Evolutionary conservation across 1,140 invertebrate genomes (phyloP).

Genomic region (Drosophila lowei): DNA sequence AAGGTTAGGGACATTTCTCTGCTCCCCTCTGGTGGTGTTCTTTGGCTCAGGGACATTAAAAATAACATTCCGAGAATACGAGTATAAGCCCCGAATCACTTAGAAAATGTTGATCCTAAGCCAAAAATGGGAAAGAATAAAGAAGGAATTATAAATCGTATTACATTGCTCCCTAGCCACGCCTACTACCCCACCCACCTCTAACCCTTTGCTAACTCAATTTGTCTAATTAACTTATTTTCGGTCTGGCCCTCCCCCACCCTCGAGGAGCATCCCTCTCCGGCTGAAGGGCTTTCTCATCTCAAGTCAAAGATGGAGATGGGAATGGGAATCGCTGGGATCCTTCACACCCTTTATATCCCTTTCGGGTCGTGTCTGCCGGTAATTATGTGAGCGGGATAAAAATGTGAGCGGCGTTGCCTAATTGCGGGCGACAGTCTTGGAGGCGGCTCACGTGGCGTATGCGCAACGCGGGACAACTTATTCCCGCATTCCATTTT

Average conservation of each 20-base stretch:
- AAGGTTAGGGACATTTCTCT: conserved; percentile 8
- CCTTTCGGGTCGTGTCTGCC: conserved; percentile 2
- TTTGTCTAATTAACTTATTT: conserved; percentile 49
- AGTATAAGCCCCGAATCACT: conserved; percentile 3
- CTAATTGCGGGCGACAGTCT: conserved; percentile 28
- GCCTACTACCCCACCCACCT: background rate
- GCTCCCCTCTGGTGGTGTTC: too few relatives aligned
- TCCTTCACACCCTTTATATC: background rate
- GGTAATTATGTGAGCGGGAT: conserved; percentile 37
- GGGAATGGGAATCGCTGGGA: conserved; percentile 1
- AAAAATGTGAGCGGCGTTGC: conserved; percentile 15
- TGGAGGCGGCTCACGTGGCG: conserved; percentile 14
- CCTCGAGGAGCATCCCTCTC: background rate
- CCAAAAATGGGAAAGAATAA: background rate
- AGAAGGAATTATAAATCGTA: background rate
- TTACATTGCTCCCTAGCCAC: background rate
- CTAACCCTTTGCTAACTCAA: conserved; percentile 2
- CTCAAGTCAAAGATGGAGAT: conserved; percentile 1
- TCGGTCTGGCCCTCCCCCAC: background rate
- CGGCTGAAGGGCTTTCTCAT: background rate
- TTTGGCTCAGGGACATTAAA: conserved; percentile 2
- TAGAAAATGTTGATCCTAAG: background rate
- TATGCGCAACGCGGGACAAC: conserved; percentile 16
- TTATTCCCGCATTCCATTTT: conserved; percentile 5
- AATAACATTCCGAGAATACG: conserved; percentile 5